Evolutionary conservation across 2,888 invertebrate species (phyloP), one percentile per base, ranked within the genome.

Genomic region (Thyatira batis): DNA sequence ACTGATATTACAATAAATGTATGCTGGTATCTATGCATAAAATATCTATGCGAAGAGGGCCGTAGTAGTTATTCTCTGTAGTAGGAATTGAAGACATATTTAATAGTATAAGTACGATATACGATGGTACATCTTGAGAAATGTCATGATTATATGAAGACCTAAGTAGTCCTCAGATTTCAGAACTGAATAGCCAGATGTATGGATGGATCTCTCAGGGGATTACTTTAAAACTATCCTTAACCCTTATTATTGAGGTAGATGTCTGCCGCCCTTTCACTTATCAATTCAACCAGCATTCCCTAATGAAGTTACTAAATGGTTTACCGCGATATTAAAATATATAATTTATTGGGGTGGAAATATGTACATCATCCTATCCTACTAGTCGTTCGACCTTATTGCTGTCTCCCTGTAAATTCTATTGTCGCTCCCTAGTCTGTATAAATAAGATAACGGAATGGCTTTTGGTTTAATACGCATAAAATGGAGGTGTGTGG

Each of bases 401-500:
- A 53, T 20, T 44, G 57, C 58, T 52, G 59, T 55, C 52, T 58
- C 53, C 54, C 45, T 57, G 58, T 51, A 66, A 67, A 70, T 65
- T 68, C 58, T 65, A 67, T 69, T 68, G 66, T 63, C 60, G 54
- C 50, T 58, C 54, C 27, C 20, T 61, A 61, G 64, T 63, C 69
- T 77, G 71, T 56, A 63, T 66, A 74, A 74, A 75, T 71, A 70
- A 73, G 71, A 74, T 77, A 77, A 66, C 63, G 57, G 52, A 65
- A 62, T 57, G 60, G 58, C 46, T 60, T 59, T 56, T 52, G 50
- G 57, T 54, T 58, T 46, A 55, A 51, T 50, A 49, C 52, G 46
- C 27, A 11, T 49, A 25, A 20, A 46, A 53, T 49, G 50, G 50
- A 52, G 52, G 50, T 21, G 50, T 33, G 48, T 52, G 45, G 25